Evolutionary conservation across 1,140 invertebrate species (phyloP).

Genomic region (Delia radicum): DNA sequence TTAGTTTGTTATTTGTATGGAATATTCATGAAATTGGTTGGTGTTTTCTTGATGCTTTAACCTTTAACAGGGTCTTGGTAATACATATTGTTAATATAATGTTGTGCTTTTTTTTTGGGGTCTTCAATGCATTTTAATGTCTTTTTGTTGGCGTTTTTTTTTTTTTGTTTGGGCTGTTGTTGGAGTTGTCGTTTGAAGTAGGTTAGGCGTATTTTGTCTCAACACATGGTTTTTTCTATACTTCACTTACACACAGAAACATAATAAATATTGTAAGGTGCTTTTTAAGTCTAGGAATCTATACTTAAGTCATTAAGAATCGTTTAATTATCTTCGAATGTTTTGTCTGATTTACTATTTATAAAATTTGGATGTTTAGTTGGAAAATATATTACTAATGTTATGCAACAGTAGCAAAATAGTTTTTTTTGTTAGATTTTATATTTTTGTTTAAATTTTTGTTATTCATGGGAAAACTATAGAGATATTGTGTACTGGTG

Average conservation of each 20-base stretch:
- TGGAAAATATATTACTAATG: neutral
- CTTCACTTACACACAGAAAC: too few species aligned
- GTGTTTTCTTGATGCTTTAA: constrained; percentile 8
- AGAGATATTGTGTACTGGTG: too few species aligned
- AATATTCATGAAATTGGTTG: constrained; percentile 13
- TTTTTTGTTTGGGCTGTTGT: neutral
- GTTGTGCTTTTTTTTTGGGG: neutral
- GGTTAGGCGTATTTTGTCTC: neutral
- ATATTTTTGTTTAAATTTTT: too few species aligned
- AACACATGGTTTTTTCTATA: neutral
- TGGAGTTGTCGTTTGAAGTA: neutral
- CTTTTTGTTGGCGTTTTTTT: neutral
- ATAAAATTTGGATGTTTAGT: neutral
- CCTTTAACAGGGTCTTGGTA: constrained; percentile 19
- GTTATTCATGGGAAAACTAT: too few species aligned
- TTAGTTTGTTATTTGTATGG: too few species aligned
- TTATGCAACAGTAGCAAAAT: constrained; percentile 6
- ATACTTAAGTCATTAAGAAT: neutral
- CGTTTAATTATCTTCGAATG: neutral
- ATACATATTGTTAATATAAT: neutral
- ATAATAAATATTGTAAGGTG: neutral
- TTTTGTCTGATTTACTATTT: neutral
- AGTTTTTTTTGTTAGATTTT: neutral
- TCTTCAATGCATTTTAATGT: neutral
- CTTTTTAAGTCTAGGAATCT: neutral